A percentile compares a stretch with the other conserved stretches of the same genome.
phyloP scores from a whole-genome alignment of 53 echinoderm and acorn worm genomes.

The Hippasteria phrygiana region DNA sequence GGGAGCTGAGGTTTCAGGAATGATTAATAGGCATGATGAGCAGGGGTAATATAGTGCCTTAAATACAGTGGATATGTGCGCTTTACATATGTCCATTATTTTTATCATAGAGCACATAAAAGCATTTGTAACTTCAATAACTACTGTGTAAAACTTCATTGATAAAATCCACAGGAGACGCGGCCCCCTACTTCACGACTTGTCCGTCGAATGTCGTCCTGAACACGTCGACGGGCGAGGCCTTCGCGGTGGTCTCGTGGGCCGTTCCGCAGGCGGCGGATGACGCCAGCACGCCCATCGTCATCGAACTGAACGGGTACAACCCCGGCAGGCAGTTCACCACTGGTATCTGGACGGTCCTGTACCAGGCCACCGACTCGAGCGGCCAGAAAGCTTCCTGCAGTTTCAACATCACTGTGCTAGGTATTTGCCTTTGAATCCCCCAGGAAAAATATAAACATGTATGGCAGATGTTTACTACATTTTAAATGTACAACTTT shows the following conservation, averaged over 20 bases:
- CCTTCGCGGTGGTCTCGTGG: slow-evolving; percentile 16
- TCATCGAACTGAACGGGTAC: neutral
- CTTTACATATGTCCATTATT: too few species aligned
- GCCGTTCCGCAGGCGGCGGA: slow-evolving; percentile 9
- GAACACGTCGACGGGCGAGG: neutral
- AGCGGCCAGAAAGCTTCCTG: slow-evolving; percentile 55
- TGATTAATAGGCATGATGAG: too few species aligned
- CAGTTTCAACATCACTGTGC: slow-evolving; percentile 63
- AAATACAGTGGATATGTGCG: too few species aligned
- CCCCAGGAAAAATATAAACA: neutral
- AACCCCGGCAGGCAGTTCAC: neutral
- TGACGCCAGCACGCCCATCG: slow-evolving; percentile 23
- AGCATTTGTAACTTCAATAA: too few species aligned
- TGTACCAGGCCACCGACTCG: slow-evolving; percentile 64
- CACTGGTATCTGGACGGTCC: slow-evolving; percentile 24
- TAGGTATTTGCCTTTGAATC: slow-evolving; percentile 38
- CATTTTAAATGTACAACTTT: neutral
- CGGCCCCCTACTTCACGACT: neutral
- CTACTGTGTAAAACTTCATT: too few species aligned
- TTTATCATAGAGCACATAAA: too few species aligned
- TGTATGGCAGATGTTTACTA: neutral
- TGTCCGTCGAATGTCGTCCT: neutral
- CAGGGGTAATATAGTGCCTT: too few species aligned
- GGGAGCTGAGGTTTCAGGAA: too few species aligned
- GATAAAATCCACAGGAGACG: slow-evolving; percentile 19